phyloP scores from a whole-genome alignment of 2,797 vertebrate species.

The Hippopotamyrus pictus region DNA sequence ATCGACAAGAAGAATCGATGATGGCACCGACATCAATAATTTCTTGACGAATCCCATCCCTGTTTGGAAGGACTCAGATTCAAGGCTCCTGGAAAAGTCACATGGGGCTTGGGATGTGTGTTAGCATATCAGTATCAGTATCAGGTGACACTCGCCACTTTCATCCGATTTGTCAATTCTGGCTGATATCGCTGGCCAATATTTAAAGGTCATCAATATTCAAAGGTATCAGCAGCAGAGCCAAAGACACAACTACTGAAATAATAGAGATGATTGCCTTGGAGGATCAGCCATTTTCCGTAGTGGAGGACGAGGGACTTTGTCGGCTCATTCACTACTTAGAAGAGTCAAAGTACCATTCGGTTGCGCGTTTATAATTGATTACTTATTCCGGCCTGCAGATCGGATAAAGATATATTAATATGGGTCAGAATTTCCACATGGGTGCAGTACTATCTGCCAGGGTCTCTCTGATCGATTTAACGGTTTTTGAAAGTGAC shows the following conservation, averaged over 20 bases:
- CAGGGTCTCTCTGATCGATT: background rate
- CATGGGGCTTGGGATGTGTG: background rate
- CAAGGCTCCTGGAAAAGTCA: background rate
- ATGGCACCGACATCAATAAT: too few relatives aligned
- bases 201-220: background rate
- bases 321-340: background rate
- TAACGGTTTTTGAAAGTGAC: background rate
- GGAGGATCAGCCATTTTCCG: background rate
- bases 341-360: background rate
- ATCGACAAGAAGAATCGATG: too few relatives aligned
- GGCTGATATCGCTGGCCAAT: background rate
- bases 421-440: background rate
- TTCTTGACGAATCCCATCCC: too few relatives aligned
- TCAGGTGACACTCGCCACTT: background rate
- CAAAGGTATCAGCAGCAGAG: background rate
- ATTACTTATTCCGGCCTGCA: background rate
- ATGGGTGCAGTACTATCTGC: background rate
- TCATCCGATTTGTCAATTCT: background rate
- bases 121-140: background rate
- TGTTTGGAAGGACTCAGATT: background rate
- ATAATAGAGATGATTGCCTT: background rate
- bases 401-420: background rate
- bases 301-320: background rate
- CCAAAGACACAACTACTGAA: background rate
- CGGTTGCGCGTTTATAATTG: background rate